Evolutionary conservation across 2,888 invertebrate genomes (phyloP), one percentile per base, ranked within the genome.

Genomic region (Eucera pruinosa): DNA sequence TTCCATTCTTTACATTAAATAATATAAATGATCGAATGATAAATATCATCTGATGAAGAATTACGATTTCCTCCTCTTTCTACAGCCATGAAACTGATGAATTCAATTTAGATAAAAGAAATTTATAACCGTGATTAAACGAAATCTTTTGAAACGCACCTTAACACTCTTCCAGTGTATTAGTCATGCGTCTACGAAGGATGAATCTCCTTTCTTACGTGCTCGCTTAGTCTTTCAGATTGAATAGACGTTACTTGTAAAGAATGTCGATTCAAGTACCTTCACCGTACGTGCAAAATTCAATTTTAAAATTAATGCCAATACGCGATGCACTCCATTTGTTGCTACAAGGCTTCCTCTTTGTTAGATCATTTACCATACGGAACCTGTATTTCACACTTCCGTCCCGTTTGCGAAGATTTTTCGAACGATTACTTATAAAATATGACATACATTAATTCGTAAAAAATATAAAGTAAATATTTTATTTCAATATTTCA

Each of bases 321-420:
- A 27, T 9, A 1, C 11, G 2, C 45, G 20, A 30, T 50, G 68
- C 41, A 5, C 15, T 61, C 27, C 47, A 58, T 74, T 41, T 43
- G 36, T 55, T 23, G 47, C 60, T 23, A 13, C 33, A 18, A 39
- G 13, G 13, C 45, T 52, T 57, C 43, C 48, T 54, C 45, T 50
- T 41, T 48, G 62, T 52, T 58, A 50, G 57, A 13, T 25, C 57
- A 62, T 72, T 67, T 78, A 13, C 3, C 5, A 20, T 23, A 6
- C 33, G 2, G 13, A 4, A 2, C 15, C 18, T 41, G 13, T 9
- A 4, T 6, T 23, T 18, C 5, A 13, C n/a, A 13, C 11, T 50
- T 18, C 25, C 13, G 15, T 27, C 11, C 39, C 13, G 5, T 50
- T 2, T 6, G 18, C 7, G 30, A n/a, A n/a, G 7, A 7, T 33